phyloP scores from a whole-genome alignment of 2,888 invertebrate genomes.

The Vesta saturnalis region DNA sequence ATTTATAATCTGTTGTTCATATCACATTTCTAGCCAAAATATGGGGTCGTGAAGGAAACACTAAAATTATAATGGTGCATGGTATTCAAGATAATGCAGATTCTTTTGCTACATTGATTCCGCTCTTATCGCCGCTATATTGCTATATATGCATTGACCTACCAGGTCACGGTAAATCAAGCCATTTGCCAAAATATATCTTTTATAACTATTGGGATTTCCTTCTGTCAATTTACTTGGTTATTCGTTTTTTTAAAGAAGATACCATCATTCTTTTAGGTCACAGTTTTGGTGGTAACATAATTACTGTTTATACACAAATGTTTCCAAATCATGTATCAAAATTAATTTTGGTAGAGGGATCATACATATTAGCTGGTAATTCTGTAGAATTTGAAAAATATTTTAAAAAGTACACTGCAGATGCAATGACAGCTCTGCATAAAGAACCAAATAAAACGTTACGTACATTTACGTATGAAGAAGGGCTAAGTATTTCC shows the following conservation, averaged over 20 bases:
- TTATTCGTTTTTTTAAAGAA: neutral
- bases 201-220: neutral
- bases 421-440: no score
- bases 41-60: neutral
- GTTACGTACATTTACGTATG: neutral
- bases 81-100: neutral
- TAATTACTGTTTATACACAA: neutral
- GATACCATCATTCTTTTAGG: neutral
- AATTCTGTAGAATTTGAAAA: neutral
- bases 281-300: neutral
- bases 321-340: neutral
- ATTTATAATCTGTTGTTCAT: no score
- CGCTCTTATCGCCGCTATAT: neutral
- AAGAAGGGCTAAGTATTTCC: neutral
- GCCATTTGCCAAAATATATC: neutral
- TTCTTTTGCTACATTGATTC: neutral
- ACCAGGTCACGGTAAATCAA: neutral
- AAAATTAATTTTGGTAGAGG: neutral
- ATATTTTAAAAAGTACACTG: neutral
- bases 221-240: neutral
- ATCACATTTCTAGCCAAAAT: neutral
- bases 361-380: neutral
- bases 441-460: neutral
- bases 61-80: neutral
- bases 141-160: neutral